These are phyloP conservation scores for Eremobia ochroleuca DNA, from an alignment of 2,888 invertebrate species.

Conservation along the genomic window DNA sequence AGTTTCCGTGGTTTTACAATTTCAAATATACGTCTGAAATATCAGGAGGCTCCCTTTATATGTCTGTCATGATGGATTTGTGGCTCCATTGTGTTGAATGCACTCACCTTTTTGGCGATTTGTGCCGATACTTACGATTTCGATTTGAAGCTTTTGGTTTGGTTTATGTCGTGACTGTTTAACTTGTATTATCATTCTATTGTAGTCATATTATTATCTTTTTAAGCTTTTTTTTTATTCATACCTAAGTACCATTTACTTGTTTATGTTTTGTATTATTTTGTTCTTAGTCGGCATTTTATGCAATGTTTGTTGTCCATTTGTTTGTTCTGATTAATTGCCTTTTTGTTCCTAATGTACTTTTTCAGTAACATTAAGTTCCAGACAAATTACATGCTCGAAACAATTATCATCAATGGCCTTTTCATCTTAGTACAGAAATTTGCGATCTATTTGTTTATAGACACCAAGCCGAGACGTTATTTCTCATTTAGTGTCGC, in stretches of 20 bases:
- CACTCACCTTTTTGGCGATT: conserved; percentile 67
- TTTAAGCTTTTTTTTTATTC: neutral
- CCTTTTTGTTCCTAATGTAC: conserved; percentile 16
- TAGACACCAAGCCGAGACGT: conserved; percentile 9
- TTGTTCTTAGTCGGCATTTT: neutral
- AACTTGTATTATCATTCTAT: conserved; percentile 3
- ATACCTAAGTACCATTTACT: neutral
- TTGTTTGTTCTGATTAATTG: neutral
- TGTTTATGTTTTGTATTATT: neutral
- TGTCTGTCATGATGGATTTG: conserved; percentile 68
- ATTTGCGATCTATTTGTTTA: conserved; percentile 30
- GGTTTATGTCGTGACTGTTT: neutral
- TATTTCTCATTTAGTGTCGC: conserved; percentile 50
- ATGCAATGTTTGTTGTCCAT: neutral
- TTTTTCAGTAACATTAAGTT: conserved; percentile 30
- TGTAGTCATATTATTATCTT: neutral
- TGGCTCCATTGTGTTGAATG: conserved; percentile 70
- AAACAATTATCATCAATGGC: conserved; percentile 1
- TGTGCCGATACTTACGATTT: conserved; percentile 47
- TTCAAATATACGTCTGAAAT: conserved; percentile 75
- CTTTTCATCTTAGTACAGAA: conserved; percentile 17
- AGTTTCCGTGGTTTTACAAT: conserved; percentile 79
- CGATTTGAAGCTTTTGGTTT: conserved; percentile 21
- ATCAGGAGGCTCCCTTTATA: conserved; percentile 68
- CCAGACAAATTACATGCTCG: conserved; percentile 7